Evolutionary conservation across 2,113 vertebrate species (phyloP).

Genomic region (Pyrgilauda ruficollis): DNA sequence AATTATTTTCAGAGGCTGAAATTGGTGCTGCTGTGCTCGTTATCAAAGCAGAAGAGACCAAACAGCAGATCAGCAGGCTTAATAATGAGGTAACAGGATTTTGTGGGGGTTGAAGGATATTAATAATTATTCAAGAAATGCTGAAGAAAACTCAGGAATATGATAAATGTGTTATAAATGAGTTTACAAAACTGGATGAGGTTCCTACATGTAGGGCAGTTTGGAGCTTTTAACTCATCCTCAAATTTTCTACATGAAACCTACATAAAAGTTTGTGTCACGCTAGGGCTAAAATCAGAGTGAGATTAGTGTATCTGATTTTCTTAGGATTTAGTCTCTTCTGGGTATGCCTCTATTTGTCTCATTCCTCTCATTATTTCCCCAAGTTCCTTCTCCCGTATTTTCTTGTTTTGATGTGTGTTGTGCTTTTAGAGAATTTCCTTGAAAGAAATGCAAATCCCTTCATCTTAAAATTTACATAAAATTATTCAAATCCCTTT

Average conservation of each 20-base stretch:
- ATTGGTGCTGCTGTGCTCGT: slow-evolving; percentile 76
- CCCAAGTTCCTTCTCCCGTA: accelerated
- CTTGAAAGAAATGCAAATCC: background rate
- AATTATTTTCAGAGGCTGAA: slow-evolving; percentile 75
- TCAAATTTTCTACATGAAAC: background rate
- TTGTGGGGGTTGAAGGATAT: background rate
- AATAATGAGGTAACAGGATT: slow-evolving; percentile 75
- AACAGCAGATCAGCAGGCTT: slow-evolving; percentile 78
- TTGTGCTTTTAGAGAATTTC: background rate
- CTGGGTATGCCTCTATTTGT: background rate
- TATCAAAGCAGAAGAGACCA: slow-evolving; percentile 83
- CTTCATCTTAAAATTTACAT: background rate
- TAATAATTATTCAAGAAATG: background rate
- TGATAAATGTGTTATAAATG: background rate
- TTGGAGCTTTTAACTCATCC: background rate
- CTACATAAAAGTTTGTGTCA: background rate
- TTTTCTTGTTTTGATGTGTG: background rate
- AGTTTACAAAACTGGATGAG: background rate
- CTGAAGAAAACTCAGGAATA: background rate
- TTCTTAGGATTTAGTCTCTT: background rate
- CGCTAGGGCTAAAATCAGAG: background rate
- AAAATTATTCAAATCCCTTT: background rate
- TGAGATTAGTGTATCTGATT: background rate
- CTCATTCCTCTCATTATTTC: background rate
- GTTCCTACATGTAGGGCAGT: background rate